Evolutionary conservation across 2,888 invertebrate genomes (phyloP).

Genomic region (Tetropium fuscum): DNA sequence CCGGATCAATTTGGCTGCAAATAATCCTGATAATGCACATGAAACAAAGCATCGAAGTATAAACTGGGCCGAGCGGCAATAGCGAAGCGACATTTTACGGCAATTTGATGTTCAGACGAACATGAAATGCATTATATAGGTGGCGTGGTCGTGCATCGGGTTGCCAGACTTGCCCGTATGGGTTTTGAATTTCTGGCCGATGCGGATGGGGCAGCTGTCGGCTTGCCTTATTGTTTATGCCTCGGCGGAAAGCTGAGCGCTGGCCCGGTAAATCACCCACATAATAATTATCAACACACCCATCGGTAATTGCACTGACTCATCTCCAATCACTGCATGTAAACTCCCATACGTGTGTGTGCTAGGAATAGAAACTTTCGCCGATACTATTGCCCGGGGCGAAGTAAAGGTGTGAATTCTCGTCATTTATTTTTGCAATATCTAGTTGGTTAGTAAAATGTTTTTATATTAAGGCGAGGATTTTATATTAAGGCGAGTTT

Average conservation of each 20-base stretch:
- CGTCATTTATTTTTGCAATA: no score
- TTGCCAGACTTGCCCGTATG: slow-evolving; percentile 10
- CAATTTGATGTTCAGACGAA: slow-evolving; percentile 23
- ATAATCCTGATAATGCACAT: neutral
- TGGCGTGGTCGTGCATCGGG: slow-evolving; percentile 1
- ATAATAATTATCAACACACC: slow-evolving; percentile 26
- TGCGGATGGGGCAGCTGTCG: slow-evolving; percentile 7
- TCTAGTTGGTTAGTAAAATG: no score
- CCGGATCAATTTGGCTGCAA: no score
- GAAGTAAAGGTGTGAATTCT: no score
- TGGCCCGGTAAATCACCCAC: slow-evolving; percentile 32
- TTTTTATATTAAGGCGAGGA: no score
- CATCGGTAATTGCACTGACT: slow-evolving; percentile 26
- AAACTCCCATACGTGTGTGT: no score
- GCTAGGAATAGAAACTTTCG: no score
- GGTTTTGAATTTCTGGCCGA: slow-evolving; percentile 20
- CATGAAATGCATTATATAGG: slow-evolving; percentile 25
- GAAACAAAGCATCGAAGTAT: slow-evolving; percentile 16
- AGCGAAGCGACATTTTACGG: slow-evolving; percentile 22
- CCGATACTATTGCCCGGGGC: no score
- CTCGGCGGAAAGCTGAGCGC: slow-evolving; percentile 23
- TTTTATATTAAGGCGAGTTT: no score
- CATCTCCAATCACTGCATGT: slow-evolving; percentile 20
- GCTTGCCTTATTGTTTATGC: slow-evolving; percentile 27
- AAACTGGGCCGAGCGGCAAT: slow-evolving; percentile 15